Percentiles rank a stretch among this genome's conserved stretches.
phyloP scores from a whole-genome alignment of 2,888 invertebrate species.

The Danaus chrysippus region DNA sequence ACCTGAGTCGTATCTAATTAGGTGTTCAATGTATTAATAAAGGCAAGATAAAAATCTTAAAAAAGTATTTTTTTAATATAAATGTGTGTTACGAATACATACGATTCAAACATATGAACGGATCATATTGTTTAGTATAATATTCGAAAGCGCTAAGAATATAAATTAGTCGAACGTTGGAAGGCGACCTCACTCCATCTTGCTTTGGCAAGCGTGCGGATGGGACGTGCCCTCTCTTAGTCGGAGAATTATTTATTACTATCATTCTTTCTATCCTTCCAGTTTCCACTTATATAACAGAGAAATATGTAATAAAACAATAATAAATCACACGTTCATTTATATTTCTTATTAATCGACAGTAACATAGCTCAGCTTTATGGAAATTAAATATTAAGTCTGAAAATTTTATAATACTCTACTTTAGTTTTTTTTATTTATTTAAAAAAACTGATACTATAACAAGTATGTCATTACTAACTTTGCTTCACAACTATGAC shows the following conservation, averaged over 20 bases:
- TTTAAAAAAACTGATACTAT: too few relatives aligned
- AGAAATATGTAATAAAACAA: not conserved
- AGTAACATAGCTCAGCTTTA: too few relatives aligned
- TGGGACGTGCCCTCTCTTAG: conserved; percentile 19
- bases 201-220: conserved; percentile 13
- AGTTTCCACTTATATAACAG: conserved; percentile 3
- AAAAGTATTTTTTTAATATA: too few relatives aligned
- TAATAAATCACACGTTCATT: not conserved
- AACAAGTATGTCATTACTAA: too few relatives aligned
- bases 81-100: too few relatives aligned
- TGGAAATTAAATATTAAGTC: too few relatives aligned
- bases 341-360: conserved; percentile 4
- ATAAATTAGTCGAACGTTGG: conserved; percentile 22
- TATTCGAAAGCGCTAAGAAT: conserved; percentile 15
- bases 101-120: not conserved
- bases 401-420: too few relatives aligned
- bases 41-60: too few relatives aligned
- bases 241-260: conserved; percentile 18
- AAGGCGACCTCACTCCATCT: conserved; percentile 18
- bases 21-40: too few relatives aligned
- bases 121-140: not conserved
- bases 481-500: too few relatives aligned
- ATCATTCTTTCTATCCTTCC: not conserved
- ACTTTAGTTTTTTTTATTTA: too few relatives aligned
- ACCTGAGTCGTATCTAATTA: too few relatives aligned